Conservation (phyloP, 2,797 vertebrate genomes). For the Galago senegalensis region DNA sequence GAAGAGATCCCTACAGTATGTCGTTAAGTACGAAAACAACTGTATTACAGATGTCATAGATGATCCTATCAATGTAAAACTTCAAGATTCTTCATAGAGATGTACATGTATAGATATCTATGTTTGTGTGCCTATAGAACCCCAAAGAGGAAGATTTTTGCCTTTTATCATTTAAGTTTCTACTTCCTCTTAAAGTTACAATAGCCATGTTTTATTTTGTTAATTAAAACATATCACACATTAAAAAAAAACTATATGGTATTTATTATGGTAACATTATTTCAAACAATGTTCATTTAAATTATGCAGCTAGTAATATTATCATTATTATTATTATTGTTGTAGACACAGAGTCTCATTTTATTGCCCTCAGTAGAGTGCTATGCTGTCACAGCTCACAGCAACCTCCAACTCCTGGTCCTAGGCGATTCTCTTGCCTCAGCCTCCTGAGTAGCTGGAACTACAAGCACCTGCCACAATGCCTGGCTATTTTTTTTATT, state of each 20-base stretch:
- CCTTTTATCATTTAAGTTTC: background rate
- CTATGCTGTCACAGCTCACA: too few relatives aligned
- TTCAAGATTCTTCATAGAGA: background rate
- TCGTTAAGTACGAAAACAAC: background rate
- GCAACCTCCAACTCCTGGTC: too few relatives aligned
- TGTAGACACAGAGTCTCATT: too few relatives aligned
- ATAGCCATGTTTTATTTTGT: background rate
- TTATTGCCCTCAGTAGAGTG: too few relatives aligned
- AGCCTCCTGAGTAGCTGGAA: too few relatives aligned
- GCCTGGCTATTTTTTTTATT: too few relatives aligned
- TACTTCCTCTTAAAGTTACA: background rate
- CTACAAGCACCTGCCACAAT: too few relatives aligned
- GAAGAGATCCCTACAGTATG: background rate
- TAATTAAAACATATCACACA: background rate
- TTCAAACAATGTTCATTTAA: slow-evolving; percentile 16
- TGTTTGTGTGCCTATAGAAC: background rate
- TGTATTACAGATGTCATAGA: background rate
- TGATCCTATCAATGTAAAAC: background rate
- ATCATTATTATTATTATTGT: too few relatives aligned
- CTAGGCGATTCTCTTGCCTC: too few relatives aligned
- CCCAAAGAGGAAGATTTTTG: background rate
- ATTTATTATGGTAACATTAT: background rate
- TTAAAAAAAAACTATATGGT: background rate
- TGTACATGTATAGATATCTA: background rate
- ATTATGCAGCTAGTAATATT: background rate